Conservation (phyloP, 2,113 vertebrate species). For the Rana temporaria region DNA sequence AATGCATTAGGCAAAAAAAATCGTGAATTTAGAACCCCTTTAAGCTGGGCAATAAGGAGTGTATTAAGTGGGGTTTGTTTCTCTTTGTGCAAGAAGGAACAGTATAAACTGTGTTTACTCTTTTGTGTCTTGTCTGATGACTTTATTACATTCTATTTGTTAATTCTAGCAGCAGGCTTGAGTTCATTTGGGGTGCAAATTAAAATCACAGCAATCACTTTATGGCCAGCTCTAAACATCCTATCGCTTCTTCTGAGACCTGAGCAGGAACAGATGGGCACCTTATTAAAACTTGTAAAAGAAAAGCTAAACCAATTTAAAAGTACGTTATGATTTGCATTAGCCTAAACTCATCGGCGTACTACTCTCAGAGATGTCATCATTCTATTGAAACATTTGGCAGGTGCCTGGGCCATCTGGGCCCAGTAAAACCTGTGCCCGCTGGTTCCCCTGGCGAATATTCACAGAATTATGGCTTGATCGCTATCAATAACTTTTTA, state of each 20-base stretch:
- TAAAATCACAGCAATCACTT: constrained; percentile 55
- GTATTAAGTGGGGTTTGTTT: no score
- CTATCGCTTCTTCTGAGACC: constrained; percentile 39
- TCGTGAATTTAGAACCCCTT: no score
- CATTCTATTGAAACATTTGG: constrained; percentile 59
- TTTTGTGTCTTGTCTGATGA: constrained; percentile 28
- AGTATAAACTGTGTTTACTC: not conserved
- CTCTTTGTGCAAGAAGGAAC: no score
- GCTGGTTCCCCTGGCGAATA: not conserved
- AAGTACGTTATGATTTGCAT: constrained; percentile 63
- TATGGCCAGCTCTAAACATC: constrained; percentile 41
- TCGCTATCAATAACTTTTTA: constrained; percentile 54
- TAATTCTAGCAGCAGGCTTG: constrained; percentile 25
- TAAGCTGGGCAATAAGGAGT: no score
- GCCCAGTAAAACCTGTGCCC: constrained; percentile 49
- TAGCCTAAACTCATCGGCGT: constrained; percentile 45
- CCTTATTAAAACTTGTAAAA: constrained; percentile 58
- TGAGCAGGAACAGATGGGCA: constrained; percentile 48
- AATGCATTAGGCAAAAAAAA: no score
- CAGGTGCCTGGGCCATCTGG: constrained; percentile 63
- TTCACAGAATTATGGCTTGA: constrained; percentile 52
- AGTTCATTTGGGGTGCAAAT: constrained; percentile 54
- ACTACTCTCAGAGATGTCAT: constrained; percentile 57
- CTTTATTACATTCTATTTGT: constrained; percentile 35
- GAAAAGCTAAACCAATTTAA: constrained; percentile 61